A percentile compares a stretch with the other conserved stretches of the same genome.
phyloP scores from a whole-genome alignment of 2,113 vertebrate genomes.

The Morphnarchus princeps region DNA sequence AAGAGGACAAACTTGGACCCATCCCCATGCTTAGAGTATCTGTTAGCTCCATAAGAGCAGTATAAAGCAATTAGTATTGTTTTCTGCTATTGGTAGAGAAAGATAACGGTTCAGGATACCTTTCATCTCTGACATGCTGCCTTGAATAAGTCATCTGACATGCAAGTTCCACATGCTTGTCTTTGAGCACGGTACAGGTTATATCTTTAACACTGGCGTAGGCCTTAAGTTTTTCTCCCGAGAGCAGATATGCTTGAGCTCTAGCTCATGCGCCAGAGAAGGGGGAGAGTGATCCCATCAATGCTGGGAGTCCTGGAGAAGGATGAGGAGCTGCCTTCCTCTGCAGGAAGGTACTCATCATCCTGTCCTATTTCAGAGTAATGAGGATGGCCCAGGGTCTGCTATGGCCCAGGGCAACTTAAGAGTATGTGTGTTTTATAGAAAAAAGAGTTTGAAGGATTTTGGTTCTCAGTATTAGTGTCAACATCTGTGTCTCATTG shows the following conservation, averaged over 20 bases:
- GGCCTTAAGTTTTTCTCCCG: accelerated
- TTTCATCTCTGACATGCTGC: not conserved
- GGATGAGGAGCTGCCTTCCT: not conserved
- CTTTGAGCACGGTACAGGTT: not conserved
- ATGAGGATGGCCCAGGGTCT: not conserved
- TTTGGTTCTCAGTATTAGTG: not conserved
- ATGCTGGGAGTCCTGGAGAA: not conserved
- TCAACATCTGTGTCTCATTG: not conserved
- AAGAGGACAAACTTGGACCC: not conserved
- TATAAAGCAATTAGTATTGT: not conserved
- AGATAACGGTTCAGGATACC: not conserved
- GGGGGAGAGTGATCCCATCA: not conserved
- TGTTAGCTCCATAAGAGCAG: not conserved
- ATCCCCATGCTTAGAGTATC: not conserved
- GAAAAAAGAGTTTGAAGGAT: not conserved
- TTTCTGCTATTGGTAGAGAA: not conserved
- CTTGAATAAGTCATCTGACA: not conserved
- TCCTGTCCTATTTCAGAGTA: not conserved
- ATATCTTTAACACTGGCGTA: not conserved
- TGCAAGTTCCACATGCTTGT: not conserved
- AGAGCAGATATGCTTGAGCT: not conserved
- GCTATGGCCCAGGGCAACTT: not conserved
- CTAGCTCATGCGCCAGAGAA: not conserved
- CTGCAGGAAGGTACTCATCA: not conserved
- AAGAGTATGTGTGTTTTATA: not conserved